phyloP scores from a whole-genome alignment of 1,140 invertebrate species.

The Aethina tumida region DNA sequence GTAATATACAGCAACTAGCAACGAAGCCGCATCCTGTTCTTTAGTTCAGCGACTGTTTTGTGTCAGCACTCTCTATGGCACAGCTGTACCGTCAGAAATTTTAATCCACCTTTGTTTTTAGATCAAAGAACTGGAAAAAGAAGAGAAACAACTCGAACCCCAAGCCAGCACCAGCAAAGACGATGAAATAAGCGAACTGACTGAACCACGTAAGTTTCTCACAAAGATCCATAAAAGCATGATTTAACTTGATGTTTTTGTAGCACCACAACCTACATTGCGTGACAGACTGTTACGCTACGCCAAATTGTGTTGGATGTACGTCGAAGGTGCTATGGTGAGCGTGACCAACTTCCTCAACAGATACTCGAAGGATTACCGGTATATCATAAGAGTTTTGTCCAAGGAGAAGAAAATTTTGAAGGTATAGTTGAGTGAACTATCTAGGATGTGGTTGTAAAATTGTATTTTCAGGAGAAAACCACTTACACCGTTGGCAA shows the following conservation, averaged over 20 bases:
- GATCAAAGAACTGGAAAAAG: conserved; percentile 17
- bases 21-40: too few relatives aligned
- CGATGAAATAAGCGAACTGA: conserved; percentile 27
- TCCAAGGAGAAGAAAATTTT: conserved; percentile 70
- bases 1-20: too few relatives aligned
- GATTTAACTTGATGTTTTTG: neutral
- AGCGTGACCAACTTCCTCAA: conserved; percentile 83
- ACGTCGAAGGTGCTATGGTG: conserved; percentile 74
- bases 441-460: conserved; percentile 5
- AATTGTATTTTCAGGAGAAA: conserved; percentile 45
- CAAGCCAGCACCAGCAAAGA: conserved; percentile 32
- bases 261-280: neutral
- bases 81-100: too few relatives aligned
- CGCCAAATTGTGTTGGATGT: conserved; percentile 38
- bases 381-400: conserved; percentile 77
- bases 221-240: conserved; percentile 1
- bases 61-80: too few relatives aligned
- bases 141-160: conserved; percentile 26
- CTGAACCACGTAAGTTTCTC: conserved; percentile 22
- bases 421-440: conserved; percentile 49
- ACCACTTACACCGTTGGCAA: conserved; percentile 57
- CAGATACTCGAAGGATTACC: conserved; percentile 82
- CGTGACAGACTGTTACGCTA: neutral
- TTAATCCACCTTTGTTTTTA: too few relatives aligned
- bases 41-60: too few relatives aligned